Evolutionary conservation across 1,140 invertebrate genomes (phyloP), one percentile per base, ranked within the genome.

Genomic region (Drosophila funebris): DNA sequence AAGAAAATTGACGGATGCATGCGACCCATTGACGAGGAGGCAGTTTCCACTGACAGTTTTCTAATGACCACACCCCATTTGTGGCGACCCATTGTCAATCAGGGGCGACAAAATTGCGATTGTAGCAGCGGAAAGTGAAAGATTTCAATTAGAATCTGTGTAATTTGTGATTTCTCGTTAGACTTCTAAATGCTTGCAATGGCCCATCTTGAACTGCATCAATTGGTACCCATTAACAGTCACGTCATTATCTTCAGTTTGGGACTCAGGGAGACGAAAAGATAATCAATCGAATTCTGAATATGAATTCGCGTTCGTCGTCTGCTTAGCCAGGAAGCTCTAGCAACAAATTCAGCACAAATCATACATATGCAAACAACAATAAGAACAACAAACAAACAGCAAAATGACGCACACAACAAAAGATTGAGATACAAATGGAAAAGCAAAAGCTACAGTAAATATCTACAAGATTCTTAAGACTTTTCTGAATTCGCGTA

Each of bases 211-310:
- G 31, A 60, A 54, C 56, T 61, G 27, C 70, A 33, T 27, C 77
- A 79, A 79, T 79, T 80, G 72, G 41, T 72, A 44, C 54, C 77
- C 80, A 80, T 76, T 80, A 58, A 58, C 54, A 44, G 50, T 44
- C 58, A 52, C 29, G 50, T 22, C 7, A 62, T 62, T 50, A 33
- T 50, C 8, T 13, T 4, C 6, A 18, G 27, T 24, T 18, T 3
- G 31, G 20, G 29, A 18, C 9, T 29, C 37, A 48, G 13, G 29
- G 11, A 43, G 66, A 69, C 62, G 75, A 7, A 37, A 5, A 13
- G 76, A 80, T 81, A 24, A 24, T 20, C n/a, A 31, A 8, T 31
- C 29, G 6, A 36, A 36, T 14, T 39, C 4, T 22, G 2, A 44
- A 44, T 16, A 29, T n/a, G 5, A n/a, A 13, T 33, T 44, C 56